Percentiles rank a stretch among this genome's conserved stretches.
These are phyloP conservation scores for Pachliopta kotzebuea DNA, from an alignment of 2,888 invertebrate species.

Conservation along the genomic window DNA sequence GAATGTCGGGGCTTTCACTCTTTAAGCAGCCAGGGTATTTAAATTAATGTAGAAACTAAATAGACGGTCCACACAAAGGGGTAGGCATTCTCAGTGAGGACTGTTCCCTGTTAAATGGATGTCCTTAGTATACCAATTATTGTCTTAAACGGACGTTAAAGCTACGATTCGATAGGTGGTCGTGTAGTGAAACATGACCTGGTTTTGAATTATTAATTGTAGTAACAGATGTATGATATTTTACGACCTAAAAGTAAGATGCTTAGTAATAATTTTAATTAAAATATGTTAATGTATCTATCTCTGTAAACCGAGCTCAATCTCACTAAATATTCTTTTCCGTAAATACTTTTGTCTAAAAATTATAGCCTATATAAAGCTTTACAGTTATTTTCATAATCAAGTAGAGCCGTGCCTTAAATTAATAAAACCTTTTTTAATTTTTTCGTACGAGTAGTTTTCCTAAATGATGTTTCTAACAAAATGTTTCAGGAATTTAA, in stretches of 20 bases:
- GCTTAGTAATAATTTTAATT: background rate
- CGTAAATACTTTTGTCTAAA: too few species aligned
- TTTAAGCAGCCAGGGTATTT: background rate
- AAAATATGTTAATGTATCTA: background rate
- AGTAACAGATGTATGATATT: background rate
- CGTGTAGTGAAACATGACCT: background rate
- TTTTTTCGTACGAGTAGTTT: too few species aligned
- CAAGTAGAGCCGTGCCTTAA: too few species aligned
- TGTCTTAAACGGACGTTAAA: constrained; percentile 11
- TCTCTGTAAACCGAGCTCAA: too few species aligned
- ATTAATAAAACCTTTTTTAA: too few species aligned
- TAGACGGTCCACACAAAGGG: constrained; percentile 18
- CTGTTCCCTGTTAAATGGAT: constrained; percentile 19
- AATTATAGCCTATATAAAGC: too few species aligned
- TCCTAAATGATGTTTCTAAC: too few species aligned
- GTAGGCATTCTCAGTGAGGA: constrained; percentile 6
- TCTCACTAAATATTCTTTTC: too few species aligned
- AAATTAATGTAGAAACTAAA: constrained; percentile 12
- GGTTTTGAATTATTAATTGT: background rate
- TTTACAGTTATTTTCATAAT: too few species aligned
- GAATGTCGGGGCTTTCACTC: background rate
- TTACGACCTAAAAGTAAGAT: background rate
- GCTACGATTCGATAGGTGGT: constrained; percentile 8
- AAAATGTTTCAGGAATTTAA: too few species aligned
- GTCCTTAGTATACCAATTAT: constrained; percentile 18